phyloP scores from a whole-genome alignment of 2,797 vertebrate species.

The Brotogeris chrysoptera region DNA sequence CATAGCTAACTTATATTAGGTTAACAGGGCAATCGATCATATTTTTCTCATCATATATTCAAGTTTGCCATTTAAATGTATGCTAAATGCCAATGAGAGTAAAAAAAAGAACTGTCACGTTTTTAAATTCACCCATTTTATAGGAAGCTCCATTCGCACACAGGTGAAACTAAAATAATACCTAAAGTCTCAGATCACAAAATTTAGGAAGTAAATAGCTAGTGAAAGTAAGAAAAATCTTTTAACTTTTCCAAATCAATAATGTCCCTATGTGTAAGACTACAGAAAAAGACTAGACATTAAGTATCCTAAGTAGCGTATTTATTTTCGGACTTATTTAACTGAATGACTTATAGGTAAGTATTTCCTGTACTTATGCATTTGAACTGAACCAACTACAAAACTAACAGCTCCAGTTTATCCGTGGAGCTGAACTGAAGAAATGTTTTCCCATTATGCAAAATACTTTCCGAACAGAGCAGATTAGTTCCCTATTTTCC shows the following conservation, averaged over 20 bases:
- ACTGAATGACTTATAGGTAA: neutral
- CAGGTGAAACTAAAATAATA: neutral
- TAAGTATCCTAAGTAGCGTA: neutral
- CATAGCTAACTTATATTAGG: neutral
- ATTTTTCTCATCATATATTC: neutral
- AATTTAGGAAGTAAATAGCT: neutral
- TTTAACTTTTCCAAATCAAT: neutral
- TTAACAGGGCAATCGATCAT: neutral
- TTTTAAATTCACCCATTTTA: neutral
- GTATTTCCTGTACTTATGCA: neutral
- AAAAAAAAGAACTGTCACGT: accelerated
- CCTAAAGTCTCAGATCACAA: neutral
- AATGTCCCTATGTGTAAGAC: neutral
- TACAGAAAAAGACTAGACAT: neutral
- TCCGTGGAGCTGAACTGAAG: neutral
- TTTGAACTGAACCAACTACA: neutral
- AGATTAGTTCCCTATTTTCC: neutral
- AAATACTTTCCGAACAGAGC: slow-evolving; percentile 14
- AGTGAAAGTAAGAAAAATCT: neutral
- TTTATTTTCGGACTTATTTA: neutral
- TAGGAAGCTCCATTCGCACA: neutral
- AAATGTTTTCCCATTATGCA: neutral
- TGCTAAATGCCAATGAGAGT: neutral
- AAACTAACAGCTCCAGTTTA: neutral
- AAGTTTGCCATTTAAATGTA: neutral